Base-by-base conservation (phyloP, 2,888 invertebrate species). In the Platycnemis pennipes region DNA sequence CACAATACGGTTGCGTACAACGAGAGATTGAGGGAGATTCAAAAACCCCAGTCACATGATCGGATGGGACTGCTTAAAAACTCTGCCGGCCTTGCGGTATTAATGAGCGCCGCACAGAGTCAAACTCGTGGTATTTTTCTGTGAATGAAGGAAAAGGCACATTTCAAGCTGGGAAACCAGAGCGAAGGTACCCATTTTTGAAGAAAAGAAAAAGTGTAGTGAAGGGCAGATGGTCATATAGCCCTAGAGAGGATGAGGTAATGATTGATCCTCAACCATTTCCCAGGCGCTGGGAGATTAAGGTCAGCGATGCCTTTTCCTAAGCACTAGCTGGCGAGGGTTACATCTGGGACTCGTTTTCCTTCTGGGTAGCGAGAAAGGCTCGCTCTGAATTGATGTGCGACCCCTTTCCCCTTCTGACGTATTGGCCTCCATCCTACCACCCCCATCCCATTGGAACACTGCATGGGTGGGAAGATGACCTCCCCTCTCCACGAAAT, bases 201-300 rank as follows among this genome's bases (percentile, higher is more conserved):
- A 31, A 77, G n/a, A 69, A 37, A 77, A 37, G 11, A 77, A 37
- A 37, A 77, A 77, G 13, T 8, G 77, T 7, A 31, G 49, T 2
- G 63, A 19, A 86, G 44, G 19, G 44, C 13, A 44, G 45, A 22
- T 13, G 77, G 16, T 5, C n/a, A 26, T 46, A 44, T 26, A 45
- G n/a, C 87, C 37, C 87, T 45, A n/a, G 45, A 46, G n/a, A 87
- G 87, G n/a, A 44, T 19, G 11, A 89, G 88, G 53, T 89, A 89
- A 89, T 53, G 88, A 89, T 89, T 49, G 88, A 89, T 89, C 37
- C 88, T 49, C 49, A 26, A 89, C 88, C 88, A 89, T 89, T 49
- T 89, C 49, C 88, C 53, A 11, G 77, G n/a, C 88, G 88, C 88
- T 31, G 19, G 46, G 53, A 53, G 88, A 89, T 89, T 87, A 87